Base-by-base conservation (phyloP, 2,888 invertebrate genomes). In the Druceiella hillmani region DNA sequence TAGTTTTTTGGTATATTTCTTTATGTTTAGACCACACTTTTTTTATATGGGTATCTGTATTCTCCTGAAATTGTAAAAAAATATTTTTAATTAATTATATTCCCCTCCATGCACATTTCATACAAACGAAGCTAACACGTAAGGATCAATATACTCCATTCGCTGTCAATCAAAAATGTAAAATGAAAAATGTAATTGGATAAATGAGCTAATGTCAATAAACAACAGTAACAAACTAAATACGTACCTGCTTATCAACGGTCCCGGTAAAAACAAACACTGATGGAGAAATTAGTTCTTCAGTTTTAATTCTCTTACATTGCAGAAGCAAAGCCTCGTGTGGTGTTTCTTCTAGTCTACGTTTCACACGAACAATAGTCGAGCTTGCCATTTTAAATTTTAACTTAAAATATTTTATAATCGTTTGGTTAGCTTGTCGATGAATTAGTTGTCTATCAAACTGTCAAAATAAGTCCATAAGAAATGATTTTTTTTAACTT, bases 211-310 rank as follows among this genome's bases (percentile, higher is more conserved):
- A n/a, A n/a, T n/a, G n/a, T n/a, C n/a, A n/a, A n/a, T n/a, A n/a
- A n/a, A n/a, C n/a, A n/a, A n/a, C n/a, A n/a, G n/a, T 26, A 26
- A 25, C 2, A 20, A 26, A 27, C 12, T 24, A 25, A 20, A 38
- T 17, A 40, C 41, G 53, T 65, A 83, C 85, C 69, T 79, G 76
- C 54, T 74, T 74, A 38, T 77, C 65, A n/a, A 83, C 71, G 13
- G 86, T 87, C 40, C 81, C 83, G 27, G 81, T 78, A 52, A 86
- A 84, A 52, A 82, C 81, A 7, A 85, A 73, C 22, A 86, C 61
- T 2, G 83, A 75, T 0, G 80, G 76, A 4, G 74, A 62, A 46
- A 73, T 62, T 39, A 66, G 63, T 20, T 57, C 53, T 30, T 76
- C 73, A 3, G 70, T 66, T 67, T 82, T 85, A 30, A 70, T 66